Conservation (phyloP, 2,797 vertebrate species). For the Bradypodion pumilum region DNA sequence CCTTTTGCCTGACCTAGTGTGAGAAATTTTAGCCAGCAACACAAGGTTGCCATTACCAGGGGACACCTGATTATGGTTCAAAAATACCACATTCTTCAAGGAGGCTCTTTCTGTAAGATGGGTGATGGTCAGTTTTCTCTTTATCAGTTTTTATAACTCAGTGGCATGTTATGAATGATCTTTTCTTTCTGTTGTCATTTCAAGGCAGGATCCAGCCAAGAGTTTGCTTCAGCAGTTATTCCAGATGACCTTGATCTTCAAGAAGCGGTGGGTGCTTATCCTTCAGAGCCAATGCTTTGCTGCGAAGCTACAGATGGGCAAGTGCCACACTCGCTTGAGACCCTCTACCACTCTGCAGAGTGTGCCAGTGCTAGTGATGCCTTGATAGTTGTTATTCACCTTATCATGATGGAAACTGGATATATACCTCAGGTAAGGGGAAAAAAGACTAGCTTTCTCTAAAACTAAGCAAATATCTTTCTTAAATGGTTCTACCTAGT, state of each 20-base stretch:
- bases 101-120: no score
- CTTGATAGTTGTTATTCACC: slow-evolving; percentile 82
- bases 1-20: no score
- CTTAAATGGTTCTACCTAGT: neutral
- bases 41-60: no score
- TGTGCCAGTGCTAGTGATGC: slow-evolving; percentile 80
- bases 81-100: no score
- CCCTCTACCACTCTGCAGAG: slow-evolving; percentile 81
- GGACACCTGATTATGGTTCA: no score
- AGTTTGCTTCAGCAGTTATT: slow-evolving; percentile 49
- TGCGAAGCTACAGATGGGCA: slow-evolving; percentile 84
- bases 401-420: slow-evolving; percentile 92
- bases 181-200: slow-evolving; percentile 38
- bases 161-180: slow-evolving; percentile 21
- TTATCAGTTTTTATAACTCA: neutral
- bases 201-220: slow-evolving; percentile 72
- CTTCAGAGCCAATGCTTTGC: slow-evolving; percentile 90
- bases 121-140: neutral
- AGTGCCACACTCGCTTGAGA: slow-evolving; percentile 87
- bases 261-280: slow-evolving; percentile 62
- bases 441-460: neutral
- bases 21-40: no score
- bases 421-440: slow-evolving; percentile 85
- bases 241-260: slow-evolving; percentile 63
- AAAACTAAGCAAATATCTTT: neutral